phyloP scores from a whole-genome alignment of 2,113 vertebrate genomes.

The Vulpes lagopus region DNA sequence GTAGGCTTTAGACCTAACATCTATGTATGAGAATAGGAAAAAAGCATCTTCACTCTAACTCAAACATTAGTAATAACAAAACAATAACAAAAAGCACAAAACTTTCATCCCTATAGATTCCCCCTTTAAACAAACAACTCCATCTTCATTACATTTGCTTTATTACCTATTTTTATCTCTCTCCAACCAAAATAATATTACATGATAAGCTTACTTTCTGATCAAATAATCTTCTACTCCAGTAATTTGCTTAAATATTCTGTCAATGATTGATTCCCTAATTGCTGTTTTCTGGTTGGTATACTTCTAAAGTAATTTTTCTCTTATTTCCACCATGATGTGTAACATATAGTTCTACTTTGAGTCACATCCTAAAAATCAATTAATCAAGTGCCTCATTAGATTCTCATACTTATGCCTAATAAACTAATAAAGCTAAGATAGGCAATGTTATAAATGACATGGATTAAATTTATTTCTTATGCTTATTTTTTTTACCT shows the following conservation, averaged over 20 bases:
- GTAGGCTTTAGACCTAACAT: not conserved
- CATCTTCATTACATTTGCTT: not conserved
- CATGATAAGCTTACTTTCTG: slow-evolving; percentile 1
- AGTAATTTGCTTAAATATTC: not conserved
- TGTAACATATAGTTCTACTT: not conserved
- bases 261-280: not conserved
- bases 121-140: not conserved
- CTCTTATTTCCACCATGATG: not conserved
- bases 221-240: not conserved
- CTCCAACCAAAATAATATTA: not conserved
- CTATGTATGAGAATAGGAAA: not conserved
- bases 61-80: not conserved
- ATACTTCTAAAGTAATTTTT: not conserved
- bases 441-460: not conserved
- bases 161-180: not conserved
- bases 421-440: slow-evolving; percentile 8
- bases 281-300: not conserved
- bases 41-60: not conserved
- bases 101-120: not conserved
- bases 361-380: not conserved
- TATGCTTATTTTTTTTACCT: not conserved
- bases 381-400: not conserved
- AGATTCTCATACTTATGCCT: not conserved
- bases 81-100: not conserved
- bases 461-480: slow-evolving; percentile 8